Evolutionary conservation across 2,797 vertebrate genomes (phyloP).

Genomic region (Labroides dimidiatus): DNA sequence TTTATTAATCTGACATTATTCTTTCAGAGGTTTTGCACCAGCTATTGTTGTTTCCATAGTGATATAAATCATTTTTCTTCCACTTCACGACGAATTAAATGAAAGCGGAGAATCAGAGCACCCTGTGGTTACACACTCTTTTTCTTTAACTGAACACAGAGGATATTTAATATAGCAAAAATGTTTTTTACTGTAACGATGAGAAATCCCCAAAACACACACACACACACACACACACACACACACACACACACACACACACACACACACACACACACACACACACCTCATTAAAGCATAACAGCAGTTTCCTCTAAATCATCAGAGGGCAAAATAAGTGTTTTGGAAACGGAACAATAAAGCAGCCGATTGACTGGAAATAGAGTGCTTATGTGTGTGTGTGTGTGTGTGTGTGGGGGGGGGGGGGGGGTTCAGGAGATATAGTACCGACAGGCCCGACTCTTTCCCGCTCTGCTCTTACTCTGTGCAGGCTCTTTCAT

Average conservation of each 20-base stretch:
- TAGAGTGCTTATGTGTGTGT: too few relatives aligned
- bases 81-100: constrained; percentile 63
- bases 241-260: neutral
- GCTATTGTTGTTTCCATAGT: constrained; percentile 70
- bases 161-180: neutral
- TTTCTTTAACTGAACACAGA: constrained; percentile 7
- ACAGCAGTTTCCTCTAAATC: constrained; percentile 57
- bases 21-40: constrained; percentile 11
- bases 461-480: constrained; percentile 80
- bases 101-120: constrained; percentile 59
- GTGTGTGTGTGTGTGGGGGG: too few relatives aligned
- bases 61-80: constrained; percentile 66
- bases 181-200: too few relatives aligned
- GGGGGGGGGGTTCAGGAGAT: constrained; percentile 88
- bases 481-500: constrained; percentile 90
- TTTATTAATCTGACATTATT: constrained; percentile 22
- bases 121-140: constrained; percentile 26
- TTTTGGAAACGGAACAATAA: constrained; percentile 80
- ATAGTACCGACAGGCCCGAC: constrained; percentile 66
- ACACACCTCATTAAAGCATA: constrained; percentile 56
- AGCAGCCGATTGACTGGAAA: constrained; percentile 88
- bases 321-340: constrained; percentile 60
- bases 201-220: constrained; percentile 19
- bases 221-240: constrained; percentile 9
- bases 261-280: neutral